Evolutionary conservation across 2,888 invertebrate genomes (phyloP).

Genomic region (Callinectes sapidus): DNA sequence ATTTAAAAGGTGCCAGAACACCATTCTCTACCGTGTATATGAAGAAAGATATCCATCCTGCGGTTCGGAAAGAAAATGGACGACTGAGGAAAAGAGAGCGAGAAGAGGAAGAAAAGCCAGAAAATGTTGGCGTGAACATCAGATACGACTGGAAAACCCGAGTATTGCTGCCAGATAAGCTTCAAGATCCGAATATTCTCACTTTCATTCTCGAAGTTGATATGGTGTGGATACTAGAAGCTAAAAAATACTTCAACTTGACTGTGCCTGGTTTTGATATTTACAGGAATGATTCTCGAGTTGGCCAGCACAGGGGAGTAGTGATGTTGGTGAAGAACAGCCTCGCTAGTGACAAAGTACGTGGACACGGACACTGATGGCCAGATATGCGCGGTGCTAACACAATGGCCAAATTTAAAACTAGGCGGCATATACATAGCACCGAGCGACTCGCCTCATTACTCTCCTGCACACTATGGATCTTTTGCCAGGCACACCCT

Average conservation of each 20-base stretch:
- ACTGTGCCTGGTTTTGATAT: conserved; percentile 27
- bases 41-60: neutral
- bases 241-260: conserved; percentile 3
- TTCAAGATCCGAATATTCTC: conserved; percentile 26
- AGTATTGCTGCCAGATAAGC: conserved; percentile 22
- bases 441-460: neutral
- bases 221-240: conserved; percentile 26
- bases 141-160: conserved; percentile 28
- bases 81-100: neutral
- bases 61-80: conserved; percentile 2
- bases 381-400: conserved; percentile 16
- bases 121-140: conserved; percentile 16
- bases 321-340: conserved; percentile 38
- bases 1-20: conserved; percentile 12
- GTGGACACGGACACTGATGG: conserved; percentile 23
- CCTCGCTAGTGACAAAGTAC: neutral
- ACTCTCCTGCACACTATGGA: neutral
- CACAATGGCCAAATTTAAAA: neutral
- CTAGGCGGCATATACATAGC: neutral
- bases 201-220: neutral
- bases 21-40: neutral
- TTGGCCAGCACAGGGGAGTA: conserved; percentile 14
- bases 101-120: conserved; percentile 5
- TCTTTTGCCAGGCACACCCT: neutral
- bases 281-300: conserved; percentile 21